Base-by-base conservation (phyloP, 2,888 invertebrate species). In the Cephus pulcher region DNA sequence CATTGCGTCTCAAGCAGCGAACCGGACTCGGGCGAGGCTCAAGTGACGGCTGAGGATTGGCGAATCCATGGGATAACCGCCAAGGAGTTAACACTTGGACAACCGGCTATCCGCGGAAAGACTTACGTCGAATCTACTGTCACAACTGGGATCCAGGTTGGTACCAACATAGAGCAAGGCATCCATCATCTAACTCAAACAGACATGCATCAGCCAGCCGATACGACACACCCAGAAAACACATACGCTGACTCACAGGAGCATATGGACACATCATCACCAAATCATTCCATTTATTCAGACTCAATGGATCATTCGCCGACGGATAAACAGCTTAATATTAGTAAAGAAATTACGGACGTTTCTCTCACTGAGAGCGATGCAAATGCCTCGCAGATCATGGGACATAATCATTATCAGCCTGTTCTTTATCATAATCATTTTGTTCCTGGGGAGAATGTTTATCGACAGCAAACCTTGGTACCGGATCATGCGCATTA, bases 1-100 rank as follows among this genome's bases (percentile, higher is more conserved):
- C 97, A 97, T 90, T 97, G 96, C 90, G 96, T 97, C 81, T 97
- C 97, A 56, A 97, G 97, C 89, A 97, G 97, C 86, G 97, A 97
- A 89, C 96, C 95, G 40, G 96, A 96, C 88, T 93, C 94, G 1
- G 94, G 93, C 11, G 94, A 94, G 34, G 84, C 86, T 70, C 87
- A 88, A 68, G 80, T 86, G 69, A 84, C 83, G 4, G 82, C 87
- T 32, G 90, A 91, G 40, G 91, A 91, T 76, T 91, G 91, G 91
- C 87, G 90, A 74, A 86, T 89, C 83, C 89, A 88, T 81, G 88
- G 89, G 79, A 84, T 86, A 74, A 84, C 87, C 34, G 87, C 88
- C 56, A 91, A 91, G 83, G 91, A 91, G 78, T 85, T 88, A 80
- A 86, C 88, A 23, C 84, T 89, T 73, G 88, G 85, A 78, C 90